Base-by-base conservation (phyloP, 2,888 invertebrate species). In the Drosophila basisetae region DNA sequence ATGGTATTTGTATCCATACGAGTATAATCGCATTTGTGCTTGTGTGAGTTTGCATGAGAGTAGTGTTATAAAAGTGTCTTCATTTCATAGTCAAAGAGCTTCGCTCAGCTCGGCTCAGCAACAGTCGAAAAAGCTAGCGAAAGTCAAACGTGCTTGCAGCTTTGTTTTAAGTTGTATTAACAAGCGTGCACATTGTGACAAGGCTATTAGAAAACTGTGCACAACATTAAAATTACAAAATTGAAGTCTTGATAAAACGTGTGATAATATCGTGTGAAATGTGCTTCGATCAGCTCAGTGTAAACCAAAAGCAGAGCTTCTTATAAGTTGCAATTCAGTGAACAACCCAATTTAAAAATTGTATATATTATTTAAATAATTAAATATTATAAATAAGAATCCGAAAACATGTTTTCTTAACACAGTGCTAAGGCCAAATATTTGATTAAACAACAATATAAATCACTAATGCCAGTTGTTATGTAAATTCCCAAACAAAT, bases 101-200 rank as follows among this genome's bases (percentile, higher is more conserved):
- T 11, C 64, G 63, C 71, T 76, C n/a, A 18, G 11, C 58, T 41
- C 58, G 43, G 41, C 13, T 55, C 35, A 18, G 18, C 25, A 37
- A 18, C 60, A 68, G 63, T 35, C 56, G 30, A 30, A 56, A 47
- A 56, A 31, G 30, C 49, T 65, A 69, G 79, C 79, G 78, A 80
- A 81, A 80, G 81, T 81, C 47, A 39, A 63, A 61, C 60, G 39
- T 52, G 49, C 33, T 68, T 35, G 50, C 61, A 67, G 49, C 41
- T 55, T 39, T 28, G 65, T 55, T 62, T 47, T 47, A 25, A 47
- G 50, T 68, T 60, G 28, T 67, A 59, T 30, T 66, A 77, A 64
- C 78, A 79, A 77, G 66, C 73, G 68, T 81, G 65, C 68, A 79
- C 78, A 77, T 55, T 80, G 81, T 62, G 55, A 16, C 55, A 55